Conservation (phyloP, 1,140 invertebrate genomes). For the Lepidurus apus region DNA sequence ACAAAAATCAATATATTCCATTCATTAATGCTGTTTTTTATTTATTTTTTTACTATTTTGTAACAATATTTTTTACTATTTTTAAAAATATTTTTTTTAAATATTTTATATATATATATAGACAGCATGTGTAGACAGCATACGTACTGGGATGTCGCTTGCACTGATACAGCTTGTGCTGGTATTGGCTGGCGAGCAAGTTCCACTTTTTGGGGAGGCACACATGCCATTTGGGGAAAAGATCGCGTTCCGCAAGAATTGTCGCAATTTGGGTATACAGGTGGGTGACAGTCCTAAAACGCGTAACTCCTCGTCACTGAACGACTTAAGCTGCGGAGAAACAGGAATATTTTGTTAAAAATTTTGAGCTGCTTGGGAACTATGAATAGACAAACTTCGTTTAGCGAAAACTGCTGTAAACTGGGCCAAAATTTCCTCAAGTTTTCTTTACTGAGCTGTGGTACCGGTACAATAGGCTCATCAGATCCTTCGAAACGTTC, state of each 20-base stretch:
- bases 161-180: not conserved
- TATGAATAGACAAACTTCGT: not conserved
- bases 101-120: too few relatives aligned
- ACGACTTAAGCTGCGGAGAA: not conserved
- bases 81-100: too few relatives aligned
- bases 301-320: not conserved
- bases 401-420: not conserved
- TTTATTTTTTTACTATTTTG: too few relatives aligned
- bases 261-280: not conserved
- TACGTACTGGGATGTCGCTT: not conserved
- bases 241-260: not conserved
- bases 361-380: not conserved
- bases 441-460: not conserved
- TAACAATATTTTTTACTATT: too few relatives aligned
- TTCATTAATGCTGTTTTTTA: too few relatives aligned
- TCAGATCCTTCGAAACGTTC: not conserved
- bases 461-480: not conserved
- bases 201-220: not conserved
- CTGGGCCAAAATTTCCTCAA: not conserved
- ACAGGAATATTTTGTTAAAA: too few relatives aligned
- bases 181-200: not conserved
- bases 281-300: not conserved
- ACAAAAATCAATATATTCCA: not conserved
- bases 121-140: not conserved
- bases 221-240: not conserved